Percentiles rank a stretch among this genome's conserved stretches.
Conservation (phyloP, 2,113 vertebrate species). For the Nibea albiflora region DNA sequence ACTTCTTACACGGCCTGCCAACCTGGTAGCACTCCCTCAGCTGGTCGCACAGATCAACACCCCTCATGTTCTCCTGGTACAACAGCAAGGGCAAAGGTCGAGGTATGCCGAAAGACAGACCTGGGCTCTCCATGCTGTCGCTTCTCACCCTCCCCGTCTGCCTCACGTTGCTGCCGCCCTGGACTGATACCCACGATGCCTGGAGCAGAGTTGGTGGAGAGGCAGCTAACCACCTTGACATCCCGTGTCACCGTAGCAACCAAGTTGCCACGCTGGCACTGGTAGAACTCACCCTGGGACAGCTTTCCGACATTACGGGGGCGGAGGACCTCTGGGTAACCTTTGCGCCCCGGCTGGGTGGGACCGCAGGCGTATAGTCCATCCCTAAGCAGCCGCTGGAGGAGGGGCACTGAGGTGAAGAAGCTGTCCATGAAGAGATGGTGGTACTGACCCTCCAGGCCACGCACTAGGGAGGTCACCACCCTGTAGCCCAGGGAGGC, state of each 20-base stretch:
- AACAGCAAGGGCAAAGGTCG: conserved; percentile 84
- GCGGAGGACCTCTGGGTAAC: conserved; percentile 85
- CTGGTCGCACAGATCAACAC: conserved; percentile 86
- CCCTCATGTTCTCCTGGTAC: conserved; percentile 88
- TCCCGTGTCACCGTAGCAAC: conserved; percentile 85
- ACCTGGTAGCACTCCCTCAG: conserved; percentile 88
- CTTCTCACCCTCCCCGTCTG: conserved; percentile 72
- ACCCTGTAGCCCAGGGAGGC: conserved; percentile 75
- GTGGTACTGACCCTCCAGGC: conserved; percentile 84
- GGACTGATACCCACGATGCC: conserved; percentile 86
- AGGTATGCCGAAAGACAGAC: conserved; percentile 75
- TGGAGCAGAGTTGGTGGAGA: conserved; percentile 85
- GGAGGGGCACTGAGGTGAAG: conserved; percentile 85
- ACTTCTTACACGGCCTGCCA: conserved; percentile 86
- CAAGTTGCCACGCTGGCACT: conserved; percentile 86
- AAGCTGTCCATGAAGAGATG: conserved; percentile 87
- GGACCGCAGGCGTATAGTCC: conserved; percentile 86
- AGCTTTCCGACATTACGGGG: conserved; percentile 84
- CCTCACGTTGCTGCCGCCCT: conserved; percentile 68
- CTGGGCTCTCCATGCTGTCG: conserved; percentile 67
- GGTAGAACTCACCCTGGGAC: conserved; percentile 85
- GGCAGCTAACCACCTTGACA: conserved; percentile 82
- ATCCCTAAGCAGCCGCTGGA: conserved; percentile 82
- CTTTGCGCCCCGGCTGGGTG: conserved; percentile 79
- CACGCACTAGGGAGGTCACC: conserved; percentile 82